Evolutionary conservation across 2,888 invertebrate genomes (phyloP).

Genomic region (Periphyllus acericola): DNA sequence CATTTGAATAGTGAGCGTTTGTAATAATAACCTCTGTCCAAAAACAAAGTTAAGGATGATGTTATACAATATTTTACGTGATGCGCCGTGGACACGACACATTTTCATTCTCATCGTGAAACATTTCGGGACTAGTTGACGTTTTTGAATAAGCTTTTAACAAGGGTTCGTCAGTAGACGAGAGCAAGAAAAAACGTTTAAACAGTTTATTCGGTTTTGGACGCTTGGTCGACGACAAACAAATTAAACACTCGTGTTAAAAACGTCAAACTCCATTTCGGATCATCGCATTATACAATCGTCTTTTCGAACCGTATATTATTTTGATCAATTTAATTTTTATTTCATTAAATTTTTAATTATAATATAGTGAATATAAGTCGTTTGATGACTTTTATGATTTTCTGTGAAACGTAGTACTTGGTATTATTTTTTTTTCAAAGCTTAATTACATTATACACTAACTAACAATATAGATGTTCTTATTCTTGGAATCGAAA

Average conservation of each 20-base stretch:
- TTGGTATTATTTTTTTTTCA: too few species aligned
- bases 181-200: not conserved
- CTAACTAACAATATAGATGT: too few species aligned
- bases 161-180: not conserved
- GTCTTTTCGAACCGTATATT: too few species aligned
- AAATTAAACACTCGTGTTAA: too few species aligned
- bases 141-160: constrained; percentile 36
- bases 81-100: not conserved
- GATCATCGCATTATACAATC: not conserved
- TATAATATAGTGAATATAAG: too few species aligned
- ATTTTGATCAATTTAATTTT: too few species aligned
- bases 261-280: not conserved
- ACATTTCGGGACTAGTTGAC: constrained; percentile 20
- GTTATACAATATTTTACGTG: constrained; percentile 25
- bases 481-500: too few species aligned
- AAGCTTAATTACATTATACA: too few species aligned
- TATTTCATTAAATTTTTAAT: too few species aligned
- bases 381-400: too few species aligned
- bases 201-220: not conserved
- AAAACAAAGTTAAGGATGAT: constrained; percentile 45
- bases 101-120: constrained; percentile 4
- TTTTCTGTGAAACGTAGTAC: too few species aligned
- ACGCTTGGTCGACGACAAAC: not conserved
- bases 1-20: constrained; percentile 19
- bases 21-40: constrained; percentile 8